Conservation (phyloP, 1,140 invertebrate species). For the Orchesella cincta region DNA sequence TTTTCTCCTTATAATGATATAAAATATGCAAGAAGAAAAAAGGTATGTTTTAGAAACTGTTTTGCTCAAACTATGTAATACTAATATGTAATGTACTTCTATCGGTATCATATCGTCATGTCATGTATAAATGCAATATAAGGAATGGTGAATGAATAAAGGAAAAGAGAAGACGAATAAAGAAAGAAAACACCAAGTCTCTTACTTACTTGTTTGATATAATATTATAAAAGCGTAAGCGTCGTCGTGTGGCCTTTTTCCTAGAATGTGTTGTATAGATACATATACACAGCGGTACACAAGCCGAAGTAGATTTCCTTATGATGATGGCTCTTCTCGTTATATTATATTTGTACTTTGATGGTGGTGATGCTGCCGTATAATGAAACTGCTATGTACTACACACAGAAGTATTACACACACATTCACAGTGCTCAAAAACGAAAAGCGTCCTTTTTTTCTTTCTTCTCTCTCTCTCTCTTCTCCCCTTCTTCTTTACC, state of each 20-base stretch:
- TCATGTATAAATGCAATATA: constrained; percentile 15
- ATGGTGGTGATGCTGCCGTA: neutral
- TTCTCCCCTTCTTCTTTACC: constrained; percentile 26
- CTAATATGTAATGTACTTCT: neutral
- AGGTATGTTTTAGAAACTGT: neutral
- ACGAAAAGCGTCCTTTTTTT: constrained; percentile 22
- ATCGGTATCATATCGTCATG: neutral
- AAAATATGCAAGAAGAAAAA: constrained; percentile 25
- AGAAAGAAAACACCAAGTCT: constrained; percentile 15
- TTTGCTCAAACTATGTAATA: neutral
- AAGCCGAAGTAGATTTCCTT: constrained; percentile 7
- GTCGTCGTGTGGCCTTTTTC: constrained; percentile 21
- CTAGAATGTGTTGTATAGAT: neutral
- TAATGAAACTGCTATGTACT: neutral
- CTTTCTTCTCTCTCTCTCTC: constrained; percentile 7
- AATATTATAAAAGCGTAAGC: constrained; percentile 30
- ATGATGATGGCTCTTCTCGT: neutral
- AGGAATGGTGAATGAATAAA: constrained; percentile 22
- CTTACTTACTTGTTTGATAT: constrained; percentile 28
- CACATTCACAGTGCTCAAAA: constrained; percentile 10
- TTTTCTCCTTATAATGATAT: neutral
- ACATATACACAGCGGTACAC: constrained; percentile 6
- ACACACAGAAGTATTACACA: neutral
- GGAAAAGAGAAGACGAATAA: neutral
- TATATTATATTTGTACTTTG: constrained; percentile 8